Evolutionary conservation across 2,888 invertebrate genomes (phyloP).

Genomic region (Parthenolecanium corni): DNA sequence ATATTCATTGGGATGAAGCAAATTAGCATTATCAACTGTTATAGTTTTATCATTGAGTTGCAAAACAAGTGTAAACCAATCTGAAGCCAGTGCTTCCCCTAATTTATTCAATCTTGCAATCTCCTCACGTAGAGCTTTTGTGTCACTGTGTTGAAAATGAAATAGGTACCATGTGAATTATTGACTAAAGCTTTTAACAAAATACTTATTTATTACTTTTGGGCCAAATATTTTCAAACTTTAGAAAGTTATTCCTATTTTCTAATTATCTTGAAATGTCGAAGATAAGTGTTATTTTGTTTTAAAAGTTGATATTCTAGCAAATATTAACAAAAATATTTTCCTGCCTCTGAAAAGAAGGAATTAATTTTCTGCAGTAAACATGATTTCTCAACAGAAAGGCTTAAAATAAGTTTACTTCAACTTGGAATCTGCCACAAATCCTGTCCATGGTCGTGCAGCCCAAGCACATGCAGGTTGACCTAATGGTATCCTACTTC

Average conservation of each 20-base stretch:
- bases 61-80: constrained; percentile 34
- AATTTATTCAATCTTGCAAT: constrained; percentile 34
- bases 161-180: not conserved
- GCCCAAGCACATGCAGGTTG: constrained; percentile 66
- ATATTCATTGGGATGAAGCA: constrained; percentile 49
- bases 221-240: too few relatives aligned
- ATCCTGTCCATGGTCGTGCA: constrained; percentile 72
- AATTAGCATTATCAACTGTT: constrained; percentile 51
- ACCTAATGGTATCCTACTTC: constrained; percentile 54
- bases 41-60: constrained; percentile 50
- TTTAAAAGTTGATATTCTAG: too few relatives aligned
- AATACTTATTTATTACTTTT: too few relatives aligned
- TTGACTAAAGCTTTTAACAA: not conserved
- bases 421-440: constrained; percentile 48
- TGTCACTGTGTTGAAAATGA: not conserved
- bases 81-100: constrained; percentile 33
- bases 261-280: too few relatives aligned
- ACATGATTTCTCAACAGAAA: not conserved
- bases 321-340: too few relatives aligned
- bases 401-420: not conserved
- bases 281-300: too few relatives aligned
- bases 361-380: too few relatives aligned
- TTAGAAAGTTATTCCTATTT: too few relatives aligned
- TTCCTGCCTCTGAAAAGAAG: too few relatives aligned
- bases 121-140: constrained; percentile 22